A percentile compares a stretch with the other conserved stretches of the same genome.
phyloP scores from a whole-genome alignment of 2,113 vertebrate genomes.

The Irena cyanogastra region DNA sequence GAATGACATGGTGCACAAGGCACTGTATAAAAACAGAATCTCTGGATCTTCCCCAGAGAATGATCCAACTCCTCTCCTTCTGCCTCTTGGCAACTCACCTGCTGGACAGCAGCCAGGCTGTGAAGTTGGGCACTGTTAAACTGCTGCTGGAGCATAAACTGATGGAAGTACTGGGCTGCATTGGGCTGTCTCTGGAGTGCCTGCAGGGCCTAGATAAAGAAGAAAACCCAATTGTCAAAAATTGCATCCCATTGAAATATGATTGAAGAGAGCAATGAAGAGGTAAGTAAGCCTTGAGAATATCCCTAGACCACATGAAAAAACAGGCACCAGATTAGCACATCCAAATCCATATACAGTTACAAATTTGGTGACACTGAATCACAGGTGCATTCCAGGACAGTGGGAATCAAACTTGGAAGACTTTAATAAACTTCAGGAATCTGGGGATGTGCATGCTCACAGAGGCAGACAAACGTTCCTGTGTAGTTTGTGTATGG shows the following conservation, averaged over 20 bases:
- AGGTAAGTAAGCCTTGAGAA: not conserved
- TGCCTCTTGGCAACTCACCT: constrained; percentile 77
- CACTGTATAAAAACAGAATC: not conserved
- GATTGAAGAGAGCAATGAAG: not conserved
- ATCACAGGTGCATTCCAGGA: not conserved
- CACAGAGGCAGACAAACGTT: not conserved
- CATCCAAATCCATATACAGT: not conserved
- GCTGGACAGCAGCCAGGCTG: constrained; percentile 95
- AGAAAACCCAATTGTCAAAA: not conserved
- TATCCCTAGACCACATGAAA: not conserved
- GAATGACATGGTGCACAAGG: not conserved
- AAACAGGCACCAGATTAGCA: not conserved
- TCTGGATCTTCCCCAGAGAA: not conserved
- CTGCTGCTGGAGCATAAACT: constrained; percentile 98
- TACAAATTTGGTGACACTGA: not conserved
- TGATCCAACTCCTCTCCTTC: not conserved
- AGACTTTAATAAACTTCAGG: not conserved
- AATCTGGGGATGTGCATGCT: not conserved
- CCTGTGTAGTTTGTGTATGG: not conserved
- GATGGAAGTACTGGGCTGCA: constrained; percentile 96
- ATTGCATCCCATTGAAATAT: not conserved
- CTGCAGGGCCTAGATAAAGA: constrained; percentile 84
- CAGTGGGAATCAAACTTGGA: not conserved
- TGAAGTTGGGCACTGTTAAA: constrained; percentile 93
- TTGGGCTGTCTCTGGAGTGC: constrained; percentile 95